Conservation (phyloP, 2,888 invertebrate genomes). For the Incurvaria masculella region DNA sequence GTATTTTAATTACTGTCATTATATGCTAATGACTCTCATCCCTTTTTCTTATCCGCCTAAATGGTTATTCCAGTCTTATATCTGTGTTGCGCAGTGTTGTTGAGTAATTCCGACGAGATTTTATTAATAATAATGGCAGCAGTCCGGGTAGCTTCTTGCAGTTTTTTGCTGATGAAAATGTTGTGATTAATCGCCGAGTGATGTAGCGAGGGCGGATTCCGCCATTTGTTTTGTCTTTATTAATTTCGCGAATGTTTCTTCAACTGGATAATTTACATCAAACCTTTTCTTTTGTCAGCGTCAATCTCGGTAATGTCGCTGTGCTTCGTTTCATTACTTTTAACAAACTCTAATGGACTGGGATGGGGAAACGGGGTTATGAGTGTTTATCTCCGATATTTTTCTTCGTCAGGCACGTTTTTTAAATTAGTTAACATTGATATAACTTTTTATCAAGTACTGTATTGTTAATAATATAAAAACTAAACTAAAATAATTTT, state of each 20-base stretch:
- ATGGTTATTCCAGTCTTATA: slow-evolving; percentile 54
- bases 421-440: too few species aligned
- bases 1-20: slow-evolving; percentile 72
- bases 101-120: slow-evolving; percentile 42
- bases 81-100: slow-evolving; percentile 42
- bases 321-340: not conserved
- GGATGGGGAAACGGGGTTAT: too few species aligned
- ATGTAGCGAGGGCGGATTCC: slow-evolving; percentile 31
- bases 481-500: too few species aligned
- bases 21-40: slow-evolving; percentile 60
- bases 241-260: slow-evolving; percentile 36
- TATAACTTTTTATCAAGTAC: too few species aligned
- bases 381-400: too few species aligned
- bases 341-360: too few species aligned
- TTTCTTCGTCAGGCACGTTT: too few species aligned
- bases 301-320: not conserved
- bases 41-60: slow-evolving; percentile 58
- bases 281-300: not conserved
- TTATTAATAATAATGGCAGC: slow-evolving; percentile 45
- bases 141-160: slow-evolving; percentile 17
- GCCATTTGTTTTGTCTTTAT: slow-evolving; percentile 50
- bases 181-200: slow-evolving; percentile 49
- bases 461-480: too few species aligned
- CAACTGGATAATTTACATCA: not conserved
- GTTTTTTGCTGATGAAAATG: slow-evolving; percentile 15